phyloP scores from a whole-genome alignment of 2,113 vertebrate species.

The Lates calcarifer region DNA sequence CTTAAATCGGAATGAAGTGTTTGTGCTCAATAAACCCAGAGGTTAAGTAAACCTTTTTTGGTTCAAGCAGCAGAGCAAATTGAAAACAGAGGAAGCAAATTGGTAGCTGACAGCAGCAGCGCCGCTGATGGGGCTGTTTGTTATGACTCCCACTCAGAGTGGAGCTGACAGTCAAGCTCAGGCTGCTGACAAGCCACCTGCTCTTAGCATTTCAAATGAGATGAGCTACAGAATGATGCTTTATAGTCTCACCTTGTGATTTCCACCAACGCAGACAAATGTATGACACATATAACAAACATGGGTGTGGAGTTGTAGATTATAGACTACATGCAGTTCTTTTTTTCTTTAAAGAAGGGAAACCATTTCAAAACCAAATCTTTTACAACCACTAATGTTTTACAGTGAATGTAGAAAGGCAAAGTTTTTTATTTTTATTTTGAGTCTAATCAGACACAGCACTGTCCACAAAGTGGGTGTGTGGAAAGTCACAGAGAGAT shows the following conservation, averaged over 20 bases:
- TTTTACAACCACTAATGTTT: not conserved
- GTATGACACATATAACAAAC: not conserved
- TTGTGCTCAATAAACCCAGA: constrained; percentile 35
- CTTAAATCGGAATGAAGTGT: constrained; percentile 32
- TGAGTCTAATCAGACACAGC: not conserved
- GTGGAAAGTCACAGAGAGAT: not conserved
- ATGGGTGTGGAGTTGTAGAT: not conserved
- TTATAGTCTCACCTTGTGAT: constrained; percentile 24
- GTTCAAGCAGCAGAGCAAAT: constrained; percentile 51
- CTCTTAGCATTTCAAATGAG: constrained; percentile 58
- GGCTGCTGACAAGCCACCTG: constrained; percentile 61
- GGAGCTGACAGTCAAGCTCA: constrained; percentile 49
- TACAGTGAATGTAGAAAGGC: too few species aligned
- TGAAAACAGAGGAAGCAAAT: constrained; percentile 67
- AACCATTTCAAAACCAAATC: not conserved
- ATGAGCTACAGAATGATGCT: constrained; percentile 17
- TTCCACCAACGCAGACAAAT: not conserved
- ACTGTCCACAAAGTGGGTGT: not conserved
- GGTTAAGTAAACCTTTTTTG: constrained; percentile 57
- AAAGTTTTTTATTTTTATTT: not conserved
- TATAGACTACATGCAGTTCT: not conserved
- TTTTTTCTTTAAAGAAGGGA: too few species aligned
- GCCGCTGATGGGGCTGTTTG: constrained; percentile 45
- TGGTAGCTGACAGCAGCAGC: constrained; percentile 58
- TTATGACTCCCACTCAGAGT: constrained; percentile 56